Conservation (phyloP, 2,113 vertebrate genomes). For the Corythaixoides concolor region DNA sequence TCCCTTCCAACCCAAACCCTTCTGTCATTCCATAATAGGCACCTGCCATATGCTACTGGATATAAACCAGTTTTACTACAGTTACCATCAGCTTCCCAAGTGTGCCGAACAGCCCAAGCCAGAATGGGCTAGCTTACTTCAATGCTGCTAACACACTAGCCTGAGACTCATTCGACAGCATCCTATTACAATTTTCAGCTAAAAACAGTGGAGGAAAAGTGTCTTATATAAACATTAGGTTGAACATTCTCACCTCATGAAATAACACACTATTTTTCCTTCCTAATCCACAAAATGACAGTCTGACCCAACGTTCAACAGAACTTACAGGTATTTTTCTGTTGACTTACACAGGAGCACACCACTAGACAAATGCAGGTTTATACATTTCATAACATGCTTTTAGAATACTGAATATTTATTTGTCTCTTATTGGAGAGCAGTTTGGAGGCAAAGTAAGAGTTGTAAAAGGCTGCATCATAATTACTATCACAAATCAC, state of each 20-base stretch:
- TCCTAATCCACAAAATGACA: background rate
- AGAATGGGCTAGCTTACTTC: background rate
- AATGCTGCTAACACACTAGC: background rate
- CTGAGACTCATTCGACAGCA: background rate
- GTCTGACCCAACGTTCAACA: background rate
- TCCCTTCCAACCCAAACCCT: too few species aligned
- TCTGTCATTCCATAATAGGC: background rate
- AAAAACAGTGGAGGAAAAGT: background rate
- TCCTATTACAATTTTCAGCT: background rate
- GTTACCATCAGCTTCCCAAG: background rate
- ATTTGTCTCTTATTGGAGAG: background rate
- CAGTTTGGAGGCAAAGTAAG: background rate
- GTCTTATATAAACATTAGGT: background rate
- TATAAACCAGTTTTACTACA: background rate
- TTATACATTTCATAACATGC: background rate
- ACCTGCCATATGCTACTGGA: background rate
- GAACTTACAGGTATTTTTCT: background rate
- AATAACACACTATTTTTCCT: background rate
- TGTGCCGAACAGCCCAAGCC: background rate
- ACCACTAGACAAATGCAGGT: background rate
- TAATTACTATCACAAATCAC: background rate
- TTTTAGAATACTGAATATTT: background rate
- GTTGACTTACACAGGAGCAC: background rate
- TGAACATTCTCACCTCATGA: background rate
- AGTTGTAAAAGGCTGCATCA: background rate